phyloP scores from a whole-genome alignment of 1,140 invertebrate genomes.

The Drosophila sproati region DNA sequence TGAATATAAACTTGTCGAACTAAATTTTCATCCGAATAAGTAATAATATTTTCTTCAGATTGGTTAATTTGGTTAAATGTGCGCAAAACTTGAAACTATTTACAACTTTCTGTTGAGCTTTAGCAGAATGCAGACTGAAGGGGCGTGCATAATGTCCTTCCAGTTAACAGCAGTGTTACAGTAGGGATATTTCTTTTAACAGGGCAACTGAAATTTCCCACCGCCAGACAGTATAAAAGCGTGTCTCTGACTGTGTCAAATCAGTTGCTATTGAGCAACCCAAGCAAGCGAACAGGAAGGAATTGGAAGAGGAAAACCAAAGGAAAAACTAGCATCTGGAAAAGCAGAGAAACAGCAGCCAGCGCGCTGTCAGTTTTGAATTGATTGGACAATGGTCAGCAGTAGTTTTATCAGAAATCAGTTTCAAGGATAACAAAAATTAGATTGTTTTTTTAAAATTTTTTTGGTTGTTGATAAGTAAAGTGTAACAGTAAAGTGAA shows the following conservation, averaged over 20 bases:
- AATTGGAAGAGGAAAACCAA: background rate
- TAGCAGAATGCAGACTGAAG: background rate
- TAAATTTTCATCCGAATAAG: too few species aligned
- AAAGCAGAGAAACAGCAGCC: background rate
- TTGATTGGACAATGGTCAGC: constrained; percentile 28
- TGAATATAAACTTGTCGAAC: too few species aligned
- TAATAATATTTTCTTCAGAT: too few species aligned
- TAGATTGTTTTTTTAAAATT: background rate
- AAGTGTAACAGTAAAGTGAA: constrained; percentile 30
- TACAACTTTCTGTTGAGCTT: background rate
- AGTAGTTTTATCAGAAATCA: constrained; percentile 16
- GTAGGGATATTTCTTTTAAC: constrained; percentile 35
- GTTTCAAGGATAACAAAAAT: constrained; percentile 1
- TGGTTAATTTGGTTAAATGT: background rate
- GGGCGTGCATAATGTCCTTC: background rate
- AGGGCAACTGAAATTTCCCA: constrained; percentile 31
- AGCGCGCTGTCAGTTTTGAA: constrained; percentile 2
- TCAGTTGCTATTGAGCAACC: constrained; percentile 70
- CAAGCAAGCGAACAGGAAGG: constrained; percentile 23
- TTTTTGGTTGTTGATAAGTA: constrained; percentile 21
- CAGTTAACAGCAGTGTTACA: constrained; percentile 14
- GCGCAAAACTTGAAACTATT: background rate
- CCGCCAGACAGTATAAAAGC: constrained; percentile 41
- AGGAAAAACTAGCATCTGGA: background rate
- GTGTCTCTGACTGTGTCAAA: constrained; percentile 16